Conservation (phyloP, 2,797 vertebrate species). For the Steatocranus sp. region DNA sequence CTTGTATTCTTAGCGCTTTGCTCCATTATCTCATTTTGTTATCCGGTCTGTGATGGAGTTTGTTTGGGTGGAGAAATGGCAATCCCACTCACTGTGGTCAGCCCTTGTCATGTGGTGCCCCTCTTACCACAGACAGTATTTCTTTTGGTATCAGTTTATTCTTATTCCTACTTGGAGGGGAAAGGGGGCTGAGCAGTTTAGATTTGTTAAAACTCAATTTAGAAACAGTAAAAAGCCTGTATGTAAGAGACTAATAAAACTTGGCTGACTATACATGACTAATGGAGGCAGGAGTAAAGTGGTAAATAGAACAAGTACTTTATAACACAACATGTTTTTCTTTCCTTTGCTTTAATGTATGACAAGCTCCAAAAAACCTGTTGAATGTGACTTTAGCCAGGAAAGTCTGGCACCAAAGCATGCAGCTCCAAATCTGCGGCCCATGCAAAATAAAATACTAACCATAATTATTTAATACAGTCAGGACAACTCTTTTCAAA, state of each 20-base stretch:
- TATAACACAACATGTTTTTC: not conserved
- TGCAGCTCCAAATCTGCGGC: not conserved
- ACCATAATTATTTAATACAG: not conserved
- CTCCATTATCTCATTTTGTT: not conserved
- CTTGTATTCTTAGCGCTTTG: not conserved
- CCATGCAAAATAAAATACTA: not conserved
- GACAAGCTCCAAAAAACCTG: not conserved
- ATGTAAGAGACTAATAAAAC: not conserved
- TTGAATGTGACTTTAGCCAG: not conserved
- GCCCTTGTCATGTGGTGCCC: not conserved
- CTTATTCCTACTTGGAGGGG: not conserved
- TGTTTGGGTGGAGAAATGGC: conserved; percentile 28
- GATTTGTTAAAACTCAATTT: not conserved
- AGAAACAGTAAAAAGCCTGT: not conserved
- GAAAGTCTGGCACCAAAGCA: not conserved
- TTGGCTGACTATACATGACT: not conserved
- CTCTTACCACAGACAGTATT: conserved; percentile 18
- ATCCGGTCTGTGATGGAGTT: conserved; percentile 5
- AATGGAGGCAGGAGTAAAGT: not conserved
- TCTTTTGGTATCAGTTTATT: conserved; percentile 29
- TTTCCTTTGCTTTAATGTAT: not conserved
- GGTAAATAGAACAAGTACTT: not conserved
- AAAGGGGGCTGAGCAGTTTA: not conserved
- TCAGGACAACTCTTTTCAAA: not conserved
- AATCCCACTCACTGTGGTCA: conserved; percentile 20